Percentiles rank a stretch among this genome's conserved stretches.
phyloP scores from a whole-genome alignment of 2,888 invertebrate genomes.

The Sepiola atlantica region DNA sequence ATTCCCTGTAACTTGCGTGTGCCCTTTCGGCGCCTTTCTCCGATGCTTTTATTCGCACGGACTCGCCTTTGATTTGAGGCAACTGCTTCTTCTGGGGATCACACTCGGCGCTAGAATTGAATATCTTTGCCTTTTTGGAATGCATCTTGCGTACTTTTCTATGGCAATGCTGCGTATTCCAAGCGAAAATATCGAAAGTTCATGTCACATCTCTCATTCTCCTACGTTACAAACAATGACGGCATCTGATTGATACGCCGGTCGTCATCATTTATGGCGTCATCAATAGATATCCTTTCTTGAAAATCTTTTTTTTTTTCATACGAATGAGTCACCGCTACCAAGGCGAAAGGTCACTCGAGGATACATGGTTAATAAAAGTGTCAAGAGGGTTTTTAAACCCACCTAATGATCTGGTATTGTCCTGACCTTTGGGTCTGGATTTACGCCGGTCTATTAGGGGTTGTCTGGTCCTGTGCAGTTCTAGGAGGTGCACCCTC shows the following conservation, averaged over 20 bases:
- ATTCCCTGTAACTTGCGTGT: background rate
- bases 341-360: too few species aligned
- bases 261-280: too few species aligned
- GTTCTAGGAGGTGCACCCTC: too few species aligned
- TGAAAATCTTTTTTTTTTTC: too few species aligned
- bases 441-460: too few species aligned
- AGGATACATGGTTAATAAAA: too few species aligned
- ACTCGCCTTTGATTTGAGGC: background rate
- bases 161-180: conserved; percentile 32
- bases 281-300: too few species aligned
- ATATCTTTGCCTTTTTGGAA: conserved; percentile 6
- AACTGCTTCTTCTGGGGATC: background rate
- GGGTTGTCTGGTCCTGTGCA: too few species aligned
- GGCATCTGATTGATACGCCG: background rate
- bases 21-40: background rate
- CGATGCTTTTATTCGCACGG: background rate
- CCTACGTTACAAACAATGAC: background rate
- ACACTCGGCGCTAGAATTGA: background rate
- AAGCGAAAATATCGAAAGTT: background rate
- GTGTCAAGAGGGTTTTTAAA: too few species aligned
- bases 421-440: too few species aligned
- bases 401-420: too few species aligned
- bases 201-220: conserved; percentile 16
- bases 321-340: too few species aligned
- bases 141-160: conserved; percentile 19